phyloP scores from a whole-genome alignment of 2,113 vertebrate genomes.

The Crotophaga sulcirostris region DNA sequence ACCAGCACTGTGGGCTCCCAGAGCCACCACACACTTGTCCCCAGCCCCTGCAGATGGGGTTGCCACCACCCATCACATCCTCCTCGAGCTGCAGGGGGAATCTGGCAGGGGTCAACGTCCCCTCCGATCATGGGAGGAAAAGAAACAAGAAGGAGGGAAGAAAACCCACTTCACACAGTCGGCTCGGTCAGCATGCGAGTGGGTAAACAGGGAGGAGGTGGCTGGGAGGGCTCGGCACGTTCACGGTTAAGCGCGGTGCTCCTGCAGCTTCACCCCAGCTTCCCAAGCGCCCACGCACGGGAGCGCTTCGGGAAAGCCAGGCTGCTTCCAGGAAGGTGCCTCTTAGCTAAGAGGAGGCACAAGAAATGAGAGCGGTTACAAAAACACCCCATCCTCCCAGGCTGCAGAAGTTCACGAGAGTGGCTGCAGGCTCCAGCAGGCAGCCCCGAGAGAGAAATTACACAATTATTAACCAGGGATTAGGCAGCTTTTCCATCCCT shows the following conservation, averaged over 20 bases:
- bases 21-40: accelerated
- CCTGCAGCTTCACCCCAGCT: not conserved
- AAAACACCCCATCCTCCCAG: not conserved
- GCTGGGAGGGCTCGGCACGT: not conserved
- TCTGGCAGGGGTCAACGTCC: not conserved
- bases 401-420: not conserved
- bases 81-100: not conserved
- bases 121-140: not conserved
- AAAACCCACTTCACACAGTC: not conserved
- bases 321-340: not conserved
- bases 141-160: not conserved
- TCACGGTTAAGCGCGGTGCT: not conserved
- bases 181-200: not conserved
- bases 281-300: not conserved
- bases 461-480: not conserved
- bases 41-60: not conserved
- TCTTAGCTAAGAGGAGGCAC: not conserved
- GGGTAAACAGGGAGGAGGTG: not conserved
- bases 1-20: not conserved
- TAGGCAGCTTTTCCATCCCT: not conserved
- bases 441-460: not conserved
- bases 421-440: not conserved
- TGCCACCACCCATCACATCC: not conserved
- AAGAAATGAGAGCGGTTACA: not conserved
- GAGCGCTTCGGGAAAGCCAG: not conserved